Conservation (phyloP, 2,888 invertebrate genomes). For the Congeria kusceri region DNA sequence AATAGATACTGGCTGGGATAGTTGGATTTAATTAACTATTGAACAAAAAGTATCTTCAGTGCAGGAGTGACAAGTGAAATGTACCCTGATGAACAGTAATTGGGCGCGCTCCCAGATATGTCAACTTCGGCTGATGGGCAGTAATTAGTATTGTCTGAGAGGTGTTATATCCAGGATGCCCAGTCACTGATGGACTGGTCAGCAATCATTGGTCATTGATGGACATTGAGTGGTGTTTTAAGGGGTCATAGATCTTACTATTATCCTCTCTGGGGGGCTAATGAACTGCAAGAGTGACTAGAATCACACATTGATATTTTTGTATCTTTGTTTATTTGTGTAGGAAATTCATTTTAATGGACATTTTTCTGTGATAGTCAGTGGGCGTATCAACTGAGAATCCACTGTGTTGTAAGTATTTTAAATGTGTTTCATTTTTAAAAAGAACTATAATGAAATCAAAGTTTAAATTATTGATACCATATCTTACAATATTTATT, state of each 20-base stretch:
- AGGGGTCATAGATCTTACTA: conserved; percentile 38
- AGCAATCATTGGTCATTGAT: conserved; percentile 13
- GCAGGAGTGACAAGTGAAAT: conserved; percentile 42
- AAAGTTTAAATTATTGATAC: neutral
- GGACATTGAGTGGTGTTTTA: neutral
- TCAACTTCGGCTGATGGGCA: conserved; percentile 23
- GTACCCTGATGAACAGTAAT: conserved; percentile 27
- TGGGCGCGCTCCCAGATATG: conserved; percentile 18
- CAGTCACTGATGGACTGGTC: conserved; percentile 23
- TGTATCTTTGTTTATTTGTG: too few relatives aligned
- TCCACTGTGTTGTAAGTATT: too few relatives aligned
- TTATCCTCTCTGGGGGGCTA: conserved; percentile 15
- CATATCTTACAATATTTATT: neutral
- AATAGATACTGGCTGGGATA: conserved; percentile 10
- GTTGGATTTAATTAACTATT: conserved; percentile 38
- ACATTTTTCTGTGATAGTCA: too few relatives aligned
- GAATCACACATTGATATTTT: too few relatives aligned
- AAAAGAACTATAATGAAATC: too few relatives aligned
- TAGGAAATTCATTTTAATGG: too few relatives aligned
- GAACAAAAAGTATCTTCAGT: conserved; percentile 14
- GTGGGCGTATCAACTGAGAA: too few relatives aligned
- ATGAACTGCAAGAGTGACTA: too few relatives aligned
- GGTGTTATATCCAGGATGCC: conserved; percentile 11
- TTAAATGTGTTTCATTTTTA: too few relatives aligned
- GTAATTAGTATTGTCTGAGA: conserved; percentile 37